Evolutionary conservation across 2,888 invertebrate species (phyloP).

Genomic region (Polietes domitor): DNA sequence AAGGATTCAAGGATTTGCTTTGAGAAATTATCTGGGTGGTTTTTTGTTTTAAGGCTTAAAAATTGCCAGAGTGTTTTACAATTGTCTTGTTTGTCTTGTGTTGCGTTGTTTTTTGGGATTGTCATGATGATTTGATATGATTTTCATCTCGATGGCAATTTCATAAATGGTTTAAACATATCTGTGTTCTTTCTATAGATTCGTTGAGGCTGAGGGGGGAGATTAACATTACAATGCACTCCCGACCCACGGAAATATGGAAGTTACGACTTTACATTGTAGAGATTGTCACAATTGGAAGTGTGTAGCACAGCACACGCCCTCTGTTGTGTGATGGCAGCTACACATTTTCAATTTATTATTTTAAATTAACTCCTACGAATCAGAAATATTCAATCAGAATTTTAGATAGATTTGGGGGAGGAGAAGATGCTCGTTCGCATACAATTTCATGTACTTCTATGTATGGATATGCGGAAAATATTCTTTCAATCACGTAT

Average conservation of each 20-base stretch:
- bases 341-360: constrained; percentile 42
- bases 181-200: too few relatives aligned
- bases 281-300: neutral
- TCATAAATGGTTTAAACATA: too few relatives aligned
- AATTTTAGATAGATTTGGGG: neutral
- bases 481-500: constrained; percentile 54
- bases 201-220: too few relatives aligned
- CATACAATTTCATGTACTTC: constrained; percentile 15
- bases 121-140: constrained; percentile 42
- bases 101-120: neutral
- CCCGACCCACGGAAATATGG: too few relatives aligned
- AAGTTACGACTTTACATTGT: too few relatives aligned
- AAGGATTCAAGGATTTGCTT: constrained; percentile 12
- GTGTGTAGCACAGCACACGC: neutral
- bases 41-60: neutral
- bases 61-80: neutral
- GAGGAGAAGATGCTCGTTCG: constrained; percentile 5
- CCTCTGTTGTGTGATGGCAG: neutral
- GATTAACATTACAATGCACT: too few relatives aligned
- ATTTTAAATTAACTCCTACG: constrained; percentile 48
- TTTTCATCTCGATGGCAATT: neutral
- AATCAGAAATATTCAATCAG: constrained; percentile 30
- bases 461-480: neutral
- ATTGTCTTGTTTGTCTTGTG: neutral
- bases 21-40: neutral